These are phyloP conservation scores for Heterodera carotae DNA, from an alignment of 1,140 invertebrate species.

Conservation along the genomic window DNA sequence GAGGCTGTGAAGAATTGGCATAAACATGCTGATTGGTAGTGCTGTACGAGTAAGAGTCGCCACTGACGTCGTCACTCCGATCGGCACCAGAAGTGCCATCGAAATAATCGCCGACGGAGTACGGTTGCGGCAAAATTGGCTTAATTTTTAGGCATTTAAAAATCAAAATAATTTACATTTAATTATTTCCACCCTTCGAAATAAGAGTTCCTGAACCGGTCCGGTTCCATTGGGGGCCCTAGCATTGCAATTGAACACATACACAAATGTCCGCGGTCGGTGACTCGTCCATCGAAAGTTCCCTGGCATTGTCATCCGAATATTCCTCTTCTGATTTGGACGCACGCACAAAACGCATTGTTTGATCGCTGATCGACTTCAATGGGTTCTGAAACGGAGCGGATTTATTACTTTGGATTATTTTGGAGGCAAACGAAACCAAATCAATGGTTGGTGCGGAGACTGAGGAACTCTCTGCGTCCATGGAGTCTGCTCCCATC, in stretches of 20 bases:
- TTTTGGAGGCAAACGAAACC: not conserved
- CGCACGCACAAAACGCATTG: not conserved
- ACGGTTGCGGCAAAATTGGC: too few species aligned
- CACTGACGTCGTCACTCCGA: too few species aligned
- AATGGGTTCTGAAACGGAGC: not conserved
- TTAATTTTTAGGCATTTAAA: too few species aligned
- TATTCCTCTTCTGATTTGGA: not conserved
- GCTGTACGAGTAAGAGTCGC: too few species aligned
- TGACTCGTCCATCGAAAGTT: not conserved
- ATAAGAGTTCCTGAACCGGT: too few species aligned
- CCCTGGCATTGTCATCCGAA: not conserved
- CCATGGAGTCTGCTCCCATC: not conserved
- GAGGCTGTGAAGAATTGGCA: too few species aligned
- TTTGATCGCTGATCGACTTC: not conserved
- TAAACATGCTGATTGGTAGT: too few species aligned
- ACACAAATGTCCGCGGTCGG: not conserved
- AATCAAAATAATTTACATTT: too few species aligned
- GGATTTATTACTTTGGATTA: not conserved
- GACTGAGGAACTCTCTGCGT: not conserved
- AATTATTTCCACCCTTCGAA: too few species aligned
- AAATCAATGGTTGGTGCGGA: not conserved
- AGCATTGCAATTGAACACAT: not conserved
- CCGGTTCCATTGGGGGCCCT: too few species aligned
- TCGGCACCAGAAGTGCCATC: too few species aligned
- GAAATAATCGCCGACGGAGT: too few species aligned